phyloP scores from a whole-genome alignment of 2,797 vertebrate species.

The Emys orbicularis region DNA sequence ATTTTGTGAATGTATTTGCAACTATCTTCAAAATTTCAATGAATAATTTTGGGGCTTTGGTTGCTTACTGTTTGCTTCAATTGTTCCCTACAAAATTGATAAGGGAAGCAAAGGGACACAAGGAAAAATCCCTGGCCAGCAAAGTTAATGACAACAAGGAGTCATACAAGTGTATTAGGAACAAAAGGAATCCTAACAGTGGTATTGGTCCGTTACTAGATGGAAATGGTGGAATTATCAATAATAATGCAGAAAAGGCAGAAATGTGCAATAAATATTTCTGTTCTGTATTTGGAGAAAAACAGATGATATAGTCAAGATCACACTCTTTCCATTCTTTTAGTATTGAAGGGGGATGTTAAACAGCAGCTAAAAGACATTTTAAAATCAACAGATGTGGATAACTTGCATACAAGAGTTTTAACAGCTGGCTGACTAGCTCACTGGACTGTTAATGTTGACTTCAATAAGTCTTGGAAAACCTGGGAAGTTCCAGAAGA shows the following conservation, averaged over 20 bases:
- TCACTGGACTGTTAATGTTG: neutral
- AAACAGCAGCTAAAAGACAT: neutral
- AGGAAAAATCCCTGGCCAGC: neutral
- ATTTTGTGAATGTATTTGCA: conserved; percentile 6
- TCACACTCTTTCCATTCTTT: neutral
- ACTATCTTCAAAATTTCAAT: neutral
- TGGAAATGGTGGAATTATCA: neutral
- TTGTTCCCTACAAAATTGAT: neutral
- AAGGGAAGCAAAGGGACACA: neutral
- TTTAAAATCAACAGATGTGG: neutral
- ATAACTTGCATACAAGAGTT: neutral
- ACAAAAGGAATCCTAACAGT: neutral
- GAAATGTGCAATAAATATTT: neutral
- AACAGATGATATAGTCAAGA: neutral
- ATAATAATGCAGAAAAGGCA: neutral
- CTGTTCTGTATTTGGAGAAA: neutral
- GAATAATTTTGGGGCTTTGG: neutral
- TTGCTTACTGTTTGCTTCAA: neutral
- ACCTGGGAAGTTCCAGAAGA: neutral
- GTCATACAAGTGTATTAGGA: neutral
- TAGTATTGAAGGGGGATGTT: neutral
- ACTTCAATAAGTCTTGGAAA: neutral
- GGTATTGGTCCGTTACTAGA: neutral
- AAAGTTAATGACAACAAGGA: neutral
- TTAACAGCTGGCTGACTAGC: neutral